Conservation (phyloP, 2,888 invertebrate species). For the Andrena bucephala region DNA sequence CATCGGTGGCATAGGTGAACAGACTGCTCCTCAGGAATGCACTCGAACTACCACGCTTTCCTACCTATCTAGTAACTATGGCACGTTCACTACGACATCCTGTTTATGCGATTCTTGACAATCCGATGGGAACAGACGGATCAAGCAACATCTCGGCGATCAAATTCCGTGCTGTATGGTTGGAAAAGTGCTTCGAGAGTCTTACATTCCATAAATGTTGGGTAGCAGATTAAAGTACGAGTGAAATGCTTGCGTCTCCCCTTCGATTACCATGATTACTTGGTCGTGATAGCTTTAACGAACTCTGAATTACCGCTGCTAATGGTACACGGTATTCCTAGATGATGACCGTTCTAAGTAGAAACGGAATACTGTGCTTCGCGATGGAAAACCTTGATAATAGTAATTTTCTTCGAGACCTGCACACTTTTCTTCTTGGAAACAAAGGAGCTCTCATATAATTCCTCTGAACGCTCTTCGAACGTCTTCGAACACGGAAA, state of each 20-base stretch:
- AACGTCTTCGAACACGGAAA: constrained; percentile 12
- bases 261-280: not conserved
- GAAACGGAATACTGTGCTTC: not conserved
- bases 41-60: constrained; percentile 61
- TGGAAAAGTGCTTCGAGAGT: not conserved
- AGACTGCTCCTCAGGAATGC: constrained; percentile 73
- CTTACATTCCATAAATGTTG: not conserved
- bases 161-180: constrained; percentile 18
- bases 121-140: constrained; percentile 33
- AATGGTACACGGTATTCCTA: not conserved
- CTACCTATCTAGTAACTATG: constrained; percentile 58
- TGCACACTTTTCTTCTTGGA: not conserved
- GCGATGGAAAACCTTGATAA: too few species aligned
- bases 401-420: not conserved
- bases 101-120: constrained; percentile 34
- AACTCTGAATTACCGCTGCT: not conserved
- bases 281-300: not conserved
- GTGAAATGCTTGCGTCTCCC: not conserved
- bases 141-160: constrained; percentile 5
- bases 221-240: not conserved
- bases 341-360: not conserved
- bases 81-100: constrained; percentile 39
- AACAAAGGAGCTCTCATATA: not conserved
- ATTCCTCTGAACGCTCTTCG: not conserved
- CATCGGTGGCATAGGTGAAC: constrained; percentile 72